Percentiles rank a stretch among this genome's conserved stretches.
phyloP scores from a whole-genome alignment of 2,888 invertebrate genomes.

The Arge pagana region DNA sequence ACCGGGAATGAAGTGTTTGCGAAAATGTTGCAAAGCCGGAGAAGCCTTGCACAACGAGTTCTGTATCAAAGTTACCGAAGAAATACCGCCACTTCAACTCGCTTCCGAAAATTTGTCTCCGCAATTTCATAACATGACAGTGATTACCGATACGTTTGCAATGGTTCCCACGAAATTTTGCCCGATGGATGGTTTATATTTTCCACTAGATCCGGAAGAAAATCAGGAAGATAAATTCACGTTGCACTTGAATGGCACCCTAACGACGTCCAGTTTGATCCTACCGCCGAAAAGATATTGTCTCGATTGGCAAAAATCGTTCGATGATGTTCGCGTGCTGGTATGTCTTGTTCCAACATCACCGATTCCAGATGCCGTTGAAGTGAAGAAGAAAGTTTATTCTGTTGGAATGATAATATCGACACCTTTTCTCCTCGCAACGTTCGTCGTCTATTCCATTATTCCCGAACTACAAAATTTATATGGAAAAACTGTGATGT shows the following conservation, averaged over 20 bases:
- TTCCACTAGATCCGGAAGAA: slow-evolving; percentile 36
- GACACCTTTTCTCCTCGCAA: slow-evolving; percentile 73
- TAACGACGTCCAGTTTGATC: slow-evolving; percentile 17
- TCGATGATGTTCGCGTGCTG: slow-evolving; percentile 16
- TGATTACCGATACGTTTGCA: slow-evolving; percentile 32
- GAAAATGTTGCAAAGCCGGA: slow-evolving; percentile 48
- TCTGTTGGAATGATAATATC: slow-evolving; percentile 70
- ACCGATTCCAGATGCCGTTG: not conserved
- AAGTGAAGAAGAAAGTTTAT: slow-evolving; percentile 28
- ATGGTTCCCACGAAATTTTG: slow-evolving; percentile 35
- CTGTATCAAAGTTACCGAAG: not conserved
- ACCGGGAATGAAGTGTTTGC: slow-evolving; percentile 36
- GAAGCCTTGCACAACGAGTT: slow-evolving; percentile 25
- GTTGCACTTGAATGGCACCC: slow-evolving; percentile 41
- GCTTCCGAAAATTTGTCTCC: slow-evolving; percentile 20
- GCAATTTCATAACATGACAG: slow-evolving; percentile 20
- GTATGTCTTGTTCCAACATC: slow-evolving; percentile 18
- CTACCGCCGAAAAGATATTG: slow-evolving; percentile 28
- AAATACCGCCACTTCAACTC: no score
- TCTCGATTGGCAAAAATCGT: slow-evolving; percentile 25
- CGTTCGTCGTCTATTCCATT: slow-evolving; percentile 73
- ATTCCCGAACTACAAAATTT: slow-evolving; percentile 75
- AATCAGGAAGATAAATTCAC: slow-evolving; percentile 36
- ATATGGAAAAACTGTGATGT: slow-evolving; percentile 78
- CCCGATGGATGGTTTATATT: slow-evolving; percentile 25